Conservation (phyloP, 2,113 vertebrate genomes). For the Cinclus cinclus region DNA sequence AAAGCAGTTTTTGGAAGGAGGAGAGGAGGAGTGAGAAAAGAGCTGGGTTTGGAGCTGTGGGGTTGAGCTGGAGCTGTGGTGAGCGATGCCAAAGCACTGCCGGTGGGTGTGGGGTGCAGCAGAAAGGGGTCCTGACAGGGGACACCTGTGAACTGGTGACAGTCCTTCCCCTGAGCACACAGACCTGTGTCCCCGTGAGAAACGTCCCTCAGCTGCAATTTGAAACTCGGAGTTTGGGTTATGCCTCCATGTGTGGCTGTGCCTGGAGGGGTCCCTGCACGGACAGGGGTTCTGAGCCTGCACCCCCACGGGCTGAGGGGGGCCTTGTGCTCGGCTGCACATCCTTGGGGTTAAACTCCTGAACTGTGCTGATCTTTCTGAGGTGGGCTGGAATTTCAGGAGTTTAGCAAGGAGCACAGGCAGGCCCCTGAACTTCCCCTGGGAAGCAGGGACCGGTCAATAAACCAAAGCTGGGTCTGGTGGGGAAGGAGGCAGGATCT, state of each 20-base stretch:
- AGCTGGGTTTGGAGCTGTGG: not conserved
- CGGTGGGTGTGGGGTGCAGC: not conserved
- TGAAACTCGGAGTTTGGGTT: not conserved
- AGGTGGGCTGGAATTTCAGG: not conserved
- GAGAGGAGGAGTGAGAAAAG: not conserved
- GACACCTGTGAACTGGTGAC: not conserved
- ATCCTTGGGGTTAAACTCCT: not conserved
- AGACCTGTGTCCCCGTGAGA: not conserved
- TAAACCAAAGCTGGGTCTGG: not conserved
- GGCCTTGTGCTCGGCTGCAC: fast-evolving
- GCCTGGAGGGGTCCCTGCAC: not conserved
- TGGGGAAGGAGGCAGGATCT: not conserved
- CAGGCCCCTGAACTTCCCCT: fast-evolving
- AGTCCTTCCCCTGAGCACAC: not conserved
- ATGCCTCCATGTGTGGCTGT: not conserved
- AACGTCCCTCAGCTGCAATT: not conserved
- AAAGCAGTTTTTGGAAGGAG: not conserved
- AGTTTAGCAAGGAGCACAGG: fast-evolving
- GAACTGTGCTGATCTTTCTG: not conserved
- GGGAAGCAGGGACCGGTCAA: fast-evolving
- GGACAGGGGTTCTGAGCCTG: fast-evolving
- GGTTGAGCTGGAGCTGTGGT: not conserved
- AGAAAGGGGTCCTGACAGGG: not conserved
- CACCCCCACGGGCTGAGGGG: fast-evolving
- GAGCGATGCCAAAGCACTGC: not conserved